Evolutionary conservation across 2,888 invertebrate species (phyloP), one percentile per base, ranked within the genome.

Genomic region (Dorcus hopei): DNA sequence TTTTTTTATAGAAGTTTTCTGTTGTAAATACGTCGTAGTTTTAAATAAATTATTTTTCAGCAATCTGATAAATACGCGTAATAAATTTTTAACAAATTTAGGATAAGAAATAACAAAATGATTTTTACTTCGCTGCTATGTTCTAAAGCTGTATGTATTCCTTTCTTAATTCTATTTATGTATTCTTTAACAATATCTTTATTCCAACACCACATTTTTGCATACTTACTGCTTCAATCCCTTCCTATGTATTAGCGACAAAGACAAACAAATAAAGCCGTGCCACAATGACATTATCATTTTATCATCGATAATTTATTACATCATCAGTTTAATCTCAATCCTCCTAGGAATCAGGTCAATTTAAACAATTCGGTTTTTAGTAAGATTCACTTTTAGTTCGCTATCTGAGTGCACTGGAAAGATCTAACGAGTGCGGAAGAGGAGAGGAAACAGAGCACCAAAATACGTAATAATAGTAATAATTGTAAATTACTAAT

Each of bases 191-290:
- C 26, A 33, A 33, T 33, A 33, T 33, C 26, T 33, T 33, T 33
- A 33, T 33, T 33, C 26, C 4, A 7, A 33, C 26, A 33, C 5
- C 26, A 33, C 26, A 45, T 45, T 56, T 52, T 14, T 33, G 43
- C 48, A 59, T 77, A 80, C 80, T 81, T 77, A 80, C 80, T 33
- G 26, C 26, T 80, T 81, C 80, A 61, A 80, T 76, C 74, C 80
- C 80, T 71, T 80, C 80, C 80, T 80, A 75, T 68, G 61, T 64
- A 62, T 58, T 59, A 71, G 74, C 72, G 70, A 77, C 75, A 76
- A 72, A 77, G 74, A 75, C 72, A 75, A 69, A 77, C 72, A 73
- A 71, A 72, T 69, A 74, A 78, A 78, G 79, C 79, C 77, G 77
- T 79, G 79, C 79, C 75, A 72, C 70, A 69, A 66, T 70, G 68